Conservation (phyloP, 2,888 invertebrate genomes). For the Bombyx huttoni region DNA sequence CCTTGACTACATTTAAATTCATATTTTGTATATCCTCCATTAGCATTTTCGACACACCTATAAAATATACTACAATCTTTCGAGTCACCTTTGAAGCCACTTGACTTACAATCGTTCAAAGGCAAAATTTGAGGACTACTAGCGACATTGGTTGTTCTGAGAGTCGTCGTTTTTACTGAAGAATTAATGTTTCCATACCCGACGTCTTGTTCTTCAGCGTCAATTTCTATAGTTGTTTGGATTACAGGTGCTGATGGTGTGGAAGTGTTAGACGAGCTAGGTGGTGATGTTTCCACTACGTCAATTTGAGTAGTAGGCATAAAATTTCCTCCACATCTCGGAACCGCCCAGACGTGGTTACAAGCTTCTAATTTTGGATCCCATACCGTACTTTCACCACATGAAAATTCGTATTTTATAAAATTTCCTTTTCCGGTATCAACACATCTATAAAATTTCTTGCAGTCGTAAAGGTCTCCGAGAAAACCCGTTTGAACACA, state of each 20-base stretch:
- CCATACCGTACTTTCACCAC: slow-evolving; percentile 85
- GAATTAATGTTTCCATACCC: slow-evolving; percentile 20
- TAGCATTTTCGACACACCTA: slow-evolving; percentile 70
- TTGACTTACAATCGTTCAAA: slow-evolving; percentile 9
- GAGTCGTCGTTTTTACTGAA: slow-evolving; percentile 7
- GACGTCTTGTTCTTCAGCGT: slow-evolving; percentile 16
- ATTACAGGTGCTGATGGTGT: slow-evolving; percentile 10
- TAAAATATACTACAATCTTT: slow-evolving; percentile 68
- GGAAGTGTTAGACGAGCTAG: no score
- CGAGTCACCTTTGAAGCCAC: slow-evolving; percentile 6
- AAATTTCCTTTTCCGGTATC: slow-evolving; percentile 72
- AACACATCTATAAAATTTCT: slow-evolving; percentile 84
- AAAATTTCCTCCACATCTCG: slow-evolving; percentile 23
- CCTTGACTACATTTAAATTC: slow-evolving; percentile 70
- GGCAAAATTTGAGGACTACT: slow-evolving; percentile 3
- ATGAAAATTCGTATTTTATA: slow-evolving; percentile 78
- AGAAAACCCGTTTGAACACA: slow-evolving; percentile 71
- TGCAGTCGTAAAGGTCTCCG: slow-evolving; percentile 70
- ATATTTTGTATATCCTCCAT: slow-evolving; percentile 50
- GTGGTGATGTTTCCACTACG: background rate
- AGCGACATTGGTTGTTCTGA: slow-evolving; percentile 5
- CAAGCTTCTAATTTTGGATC: slow-evolving; percentile 78
- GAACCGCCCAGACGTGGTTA: slow-evolving; percentile 73
- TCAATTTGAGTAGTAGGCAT: slow-evolving; percentile 9
- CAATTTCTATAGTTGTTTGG: slow-evolving; percentile 8